These are phyloP conservation scores for Remorina albescens DNA, from an alignment of 2,797 vertebrate species.

Conservation along the genomic window DNA sequence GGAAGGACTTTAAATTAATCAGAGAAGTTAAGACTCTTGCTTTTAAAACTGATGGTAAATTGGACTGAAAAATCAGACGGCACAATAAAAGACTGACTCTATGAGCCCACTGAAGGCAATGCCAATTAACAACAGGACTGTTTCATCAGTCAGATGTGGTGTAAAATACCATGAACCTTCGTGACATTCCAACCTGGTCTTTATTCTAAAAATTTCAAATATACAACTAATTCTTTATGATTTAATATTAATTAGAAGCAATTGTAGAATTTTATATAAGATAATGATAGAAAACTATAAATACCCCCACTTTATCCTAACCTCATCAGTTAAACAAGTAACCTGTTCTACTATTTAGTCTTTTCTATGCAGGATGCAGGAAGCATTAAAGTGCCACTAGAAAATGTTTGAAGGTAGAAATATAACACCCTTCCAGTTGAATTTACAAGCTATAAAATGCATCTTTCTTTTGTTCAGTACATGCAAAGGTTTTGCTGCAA, in stretches of 20 bases:
- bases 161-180: neutral
- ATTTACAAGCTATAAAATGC: neutral
- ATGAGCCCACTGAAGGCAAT: no score
- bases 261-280: no score
- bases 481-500: neutral
- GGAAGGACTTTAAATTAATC: slow-evolving; percentile 19
- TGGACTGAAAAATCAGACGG: neutral
- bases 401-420: neutral
- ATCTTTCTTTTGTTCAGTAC: neutral
- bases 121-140: no score
- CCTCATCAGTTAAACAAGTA: neutral
- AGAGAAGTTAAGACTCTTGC: slow-evolving; percentile 5
- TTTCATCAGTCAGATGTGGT: neutral
- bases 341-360: no score
- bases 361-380: no score
- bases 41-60: slow-evolving; percentile 25
- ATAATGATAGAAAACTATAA: neutral
- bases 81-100: neutral
- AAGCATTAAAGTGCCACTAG: neutral
- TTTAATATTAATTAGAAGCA: neutral
- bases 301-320: neutral
- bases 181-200: neutral
- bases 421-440: neutral
- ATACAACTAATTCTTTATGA: no score
- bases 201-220: no score